Percentiles rank a stretch among this genome's conserved stretches.
phyloP scores from a whole-genome alignment of 2,797 vertebrate genomes.

The Lates japonicus region DNA sequence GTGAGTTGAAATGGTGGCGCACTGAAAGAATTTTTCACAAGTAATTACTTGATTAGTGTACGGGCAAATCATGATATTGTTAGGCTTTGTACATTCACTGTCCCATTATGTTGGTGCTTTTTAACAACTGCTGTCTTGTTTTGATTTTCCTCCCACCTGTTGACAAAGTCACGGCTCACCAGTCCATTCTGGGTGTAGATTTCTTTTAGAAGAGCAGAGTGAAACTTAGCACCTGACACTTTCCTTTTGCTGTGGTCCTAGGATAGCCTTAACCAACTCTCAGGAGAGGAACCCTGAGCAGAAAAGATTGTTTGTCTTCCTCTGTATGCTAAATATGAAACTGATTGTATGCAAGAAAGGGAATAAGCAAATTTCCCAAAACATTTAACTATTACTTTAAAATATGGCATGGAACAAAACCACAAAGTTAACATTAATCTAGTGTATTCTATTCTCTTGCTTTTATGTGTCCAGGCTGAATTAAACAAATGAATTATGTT shows the following conservation, averaged over 20 bases:
- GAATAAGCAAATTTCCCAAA: not conserved
- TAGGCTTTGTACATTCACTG: not conserved
- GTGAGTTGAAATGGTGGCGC: constrained; percentile 85
- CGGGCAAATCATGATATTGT: not conserved
- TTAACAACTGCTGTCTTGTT: not conserved
- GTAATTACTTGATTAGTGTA: not conserved
- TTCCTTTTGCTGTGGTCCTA: constrained; percentile 79
- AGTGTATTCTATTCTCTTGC: no score
- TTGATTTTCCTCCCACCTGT: constrained; percentile 68
- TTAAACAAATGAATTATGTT: not conserved
- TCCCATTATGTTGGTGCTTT: not conserved
- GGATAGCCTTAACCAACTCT: constrained; percentile 82
- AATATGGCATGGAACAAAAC: not conserved
- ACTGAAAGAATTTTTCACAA: constrained; percentile 44
- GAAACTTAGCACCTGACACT: constrained; percentile 83
- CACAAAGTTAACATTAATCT: no score
- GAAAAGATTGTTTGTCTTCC: not conserved
- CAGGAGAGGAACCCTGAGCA: constrained; percentile 79
- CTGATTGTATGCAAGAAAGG: not conserved
- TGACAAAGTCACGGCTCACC: constrained; percentile 77
- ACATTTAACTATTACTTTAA: not conserved
- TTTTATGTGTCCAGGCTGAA: not conserved
- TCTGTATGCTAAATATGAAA: no score
- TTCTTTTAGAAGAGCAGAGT: constrained; percentile 79
- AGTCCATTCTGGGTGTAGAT: constrained; percentile 81